A percentile compares a stretch with the other conserved stretches of the same genome.
phyloP scores from a whole-genome alignment of 1,140 invertebrate genomes.

The Cecropterus lyciades region DNA sequence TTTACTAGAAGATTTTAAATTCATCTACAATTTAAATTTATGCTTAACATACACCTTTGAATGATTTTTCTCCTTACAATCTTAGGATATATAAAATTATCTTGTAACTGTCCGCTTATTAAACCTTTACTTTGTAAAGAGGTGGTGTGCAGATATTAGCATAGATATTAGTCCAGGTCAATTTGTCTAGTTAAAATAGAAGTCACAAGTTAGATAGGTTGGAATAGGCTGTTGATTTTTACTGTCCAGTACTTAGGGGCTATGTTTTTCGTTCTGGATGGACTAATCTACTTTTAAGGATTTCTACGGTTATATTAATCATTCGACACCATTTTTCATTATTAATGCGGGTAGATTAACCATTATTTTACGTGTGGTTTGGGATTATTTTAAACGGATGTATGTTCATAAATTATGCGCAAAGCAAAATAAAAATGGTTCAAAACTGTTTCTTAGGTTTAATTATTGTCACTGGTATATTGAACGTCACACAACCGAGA shows the following conservation, averaged over 20 bases:
- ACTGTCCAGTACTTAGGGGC: slow-evolving; percentile 31
- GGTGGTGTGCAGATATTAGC: slow-evolving; percentile 47
- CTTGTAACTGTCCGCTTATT: slow-evolving; percentile 39
- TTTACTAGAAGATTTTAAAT: background rate
- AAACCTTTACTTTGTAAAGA: slow-evolving; percentile 31
- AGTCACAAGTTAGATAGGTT: slow-evolving; percentile 33
- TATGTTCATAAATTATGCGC: slow-evolving; percentile 12
- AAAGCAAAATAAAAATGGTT: slow-evolving; percentile 1
- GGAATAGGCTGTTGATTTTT: slow-evolving; percentile 24
- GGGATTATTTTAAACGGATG: slow-evolving; percentile 23
- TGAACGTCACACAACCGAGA: slow-evolving; percentile 10
- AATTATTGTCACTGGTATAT: slow-evolving; percentile 9
- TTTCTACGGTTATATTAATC: slow-evolving; percentile 30
- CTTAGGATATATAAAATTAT: slow-evolving; percentile 36
- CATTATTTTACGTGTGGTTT: slow-evolving; percentile 25
- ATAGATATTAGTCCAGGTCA: slow-evolving; percentile 62
- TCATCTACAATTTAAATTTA: slow-evolving; percentile 22
- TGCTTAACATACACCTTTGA: slow-evolving; percentile 11
- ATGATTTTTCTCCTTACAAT: slow-evolving; percentile 29
- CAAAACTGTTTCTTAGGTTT: background rate
- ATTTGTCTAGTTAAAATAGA: slow-evolving; percentile 56
- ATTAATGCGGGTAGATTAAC: slow-evolving; percentile 33
- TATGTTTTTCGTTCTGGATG: slow-evolving; percentile 26
- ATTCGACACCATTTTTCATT: slow-evolving; percentile 19
- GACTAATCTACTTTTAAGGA: slow-evolving; percentile 33